These are phyloP conservation scores for Papilio polyxenes DNA, from an alignment of 1,140 invertebrate species.

Conservation along the genomic window DNA sequence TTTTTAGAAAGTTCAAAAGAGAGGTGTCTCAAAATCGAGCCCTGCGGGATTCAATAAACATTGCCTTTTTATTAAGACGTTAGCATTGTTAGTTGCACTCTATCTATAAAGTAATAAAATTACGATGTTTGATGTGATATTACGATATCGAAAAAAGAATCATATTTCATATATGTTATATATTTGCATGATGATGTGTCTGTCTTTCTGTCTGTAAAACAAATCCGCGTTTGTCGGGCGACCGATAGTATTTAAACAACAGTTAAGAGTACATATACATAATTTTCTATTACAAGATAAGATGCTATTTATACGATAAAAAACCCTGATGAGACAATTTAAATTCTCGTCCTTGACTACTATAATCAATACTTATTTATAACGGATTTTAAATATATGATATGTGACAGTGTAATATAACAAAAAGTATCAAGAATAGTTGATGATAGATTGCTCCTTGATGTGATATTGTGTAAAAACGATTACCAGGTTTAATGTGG, in stretches of 20 bases:
- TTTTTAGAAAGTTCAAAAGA: too few relatives aligned
- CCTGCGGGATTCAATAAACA: too few relatives aligned
- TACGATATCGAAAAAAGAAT: too few relatives aligned
- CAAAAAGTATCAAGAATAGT: conserved; percentile 26
- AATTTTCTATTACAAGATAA: neutral
- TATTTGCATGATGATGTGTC: too few relatives aligned
- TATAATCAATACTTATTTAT: neutral
- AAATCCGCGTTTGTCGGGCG: too few relatives aligned
- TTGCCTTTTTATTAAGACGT: too few relatives aligned
- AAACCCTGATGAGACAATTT: neutral
- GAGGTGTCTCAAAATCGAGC: too few relatives aligned
- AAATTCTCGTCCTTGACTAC: conserved; percentile 8
- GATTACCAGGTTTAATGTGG: conserved; percentile 34
- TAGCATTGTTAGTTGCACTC: too few relatives aligned
- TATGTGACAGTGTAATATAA: neutral
- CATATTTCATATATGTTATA: too few relatives aligned
- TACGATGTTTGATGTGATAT: too few relatives aligned
- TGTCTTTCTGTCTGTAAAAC: too few relatives aligned
- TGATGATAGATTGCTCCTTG: conserved; percentile 36
- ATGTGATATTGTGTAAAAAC: conserved; percentile 39
- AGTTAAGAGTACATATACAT: neutral
- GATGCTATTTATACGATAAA: neutral
- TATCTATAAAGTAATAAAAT: too few relatives aligned
- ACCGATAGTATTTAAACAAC: neutral
- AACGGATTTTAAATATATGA: conserved; percentile 16